These are phyloP conservation scores for Elachura formosa DNA, from an alignment of 2,113 vertebrate genomes.

Conservation along the genomic window DNA sequence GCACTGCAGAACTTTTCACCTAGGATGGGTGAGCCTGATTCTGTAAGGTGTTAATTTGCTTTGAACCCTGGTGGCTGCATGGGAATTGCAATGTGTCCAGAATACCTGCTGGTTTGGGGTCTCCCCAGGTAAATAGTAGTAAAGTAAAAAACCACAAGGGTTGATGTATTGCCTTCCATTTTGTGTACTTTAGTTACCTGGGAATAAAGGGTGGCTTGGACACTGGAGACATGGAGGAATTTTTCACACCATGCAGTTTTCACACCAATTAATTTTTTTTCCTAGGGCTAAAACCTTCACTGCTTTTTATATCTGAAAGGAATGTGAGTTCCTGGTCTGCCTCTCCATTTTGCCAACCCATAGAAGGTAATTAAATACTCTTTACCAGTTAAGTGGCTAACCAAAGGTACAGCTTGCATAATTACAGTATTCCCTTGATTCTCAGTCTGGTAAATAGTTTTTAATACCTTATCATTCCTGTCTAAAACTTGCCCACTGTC, in stretches of 20 bases:
- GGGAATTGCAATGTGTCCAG: neutral
- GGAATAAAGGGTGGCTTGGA: neutral
- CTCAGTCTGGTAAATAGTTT: neutral
- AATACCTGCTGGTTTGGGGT: neutral
- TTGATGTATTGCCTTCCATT: neutral
- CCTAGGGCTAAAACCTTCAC: neutral
- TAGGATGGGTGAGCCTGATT: neutral
- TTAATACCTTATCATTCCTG: neutral
- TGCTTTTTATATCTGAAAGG: neutral
- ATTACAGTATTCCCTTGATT: neutral
- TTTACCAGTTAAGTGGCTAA: neutral
- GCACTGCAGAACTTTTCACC: neutral
- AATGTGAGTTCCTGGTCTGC: neutral
- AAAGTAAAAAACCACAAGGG: accelerated
- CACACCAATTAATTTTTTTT: too few species aligned
- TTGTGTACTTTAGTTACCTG: neutral
- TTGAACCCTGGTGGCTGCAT: neutral
- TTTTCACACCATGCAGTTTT: neutral
- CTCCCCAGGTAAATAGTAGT: neutral
- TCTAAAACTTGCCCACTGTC: neutral
- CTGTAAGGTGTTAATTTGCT: neutral
- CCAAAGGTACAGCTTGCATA: neutral
- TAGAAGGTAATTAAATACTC: neutral
- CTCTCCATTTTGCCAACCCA: neutral
- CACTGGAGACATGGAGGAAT: neutral